Conservation (phyloP, 2,113 vertebrate species). For the Eupsittula cactorum region DNA sequence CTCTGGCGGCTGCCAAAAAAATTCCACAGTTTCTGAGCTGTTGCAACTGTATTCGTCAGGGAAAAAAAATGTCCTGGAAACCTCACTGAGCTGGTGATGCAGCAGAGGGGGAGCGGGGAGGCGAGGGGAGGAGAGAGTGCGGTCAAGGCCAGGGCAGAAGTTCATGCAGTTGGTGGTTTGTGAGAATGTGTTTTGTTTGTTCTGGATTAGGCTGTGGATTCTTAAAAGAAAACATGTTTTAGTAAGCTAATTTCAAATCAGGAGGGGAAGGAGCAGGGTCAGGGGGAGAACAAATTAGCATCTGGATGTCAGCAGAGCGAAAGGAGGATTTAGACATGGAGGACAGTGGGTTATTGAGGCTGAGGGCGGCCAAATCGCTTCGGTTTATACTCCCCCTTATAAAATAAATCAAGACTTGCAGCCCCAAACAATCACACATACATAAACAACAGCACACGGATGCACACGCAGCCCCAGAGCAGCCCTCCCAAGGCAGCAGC, state of each 20-base stretch:
- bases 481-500: background rate
- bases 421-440: background rate
- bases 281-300: constrained; percentile 51
- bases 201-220: constrained; percentile 64
- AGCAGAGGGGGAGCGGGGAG: background rate
- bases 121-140: background rate
- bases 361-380: background rate
- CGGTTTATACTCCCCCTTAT: too few relatives aligned
- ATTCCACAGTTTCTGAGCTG: constrained; percentile 37
- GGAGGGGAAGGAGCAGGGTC: constrained; percentile 38
- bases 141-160: constrained; percentile 69
- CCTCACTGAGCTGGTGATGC: constrained; percentile 33
- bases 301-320: constrained; percentile 19
- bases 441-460: background rate
- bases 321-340: background rate
- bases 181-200: constrained; percentile 69
- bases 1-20: background rate
- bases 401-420: background rate
- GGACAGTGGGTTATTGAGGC: background rate
- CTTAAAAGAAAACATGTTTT: constrained; percentile 69
- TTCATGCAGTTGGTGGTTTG: constrained; percentile 68
- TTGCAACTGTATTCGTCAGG: constrained; percentile 57
- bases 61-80: constrained; percentile 57
- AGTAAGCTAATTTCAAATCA: constrained; percentile 66
- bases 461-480: background rate